phyloP scores from a whole-genome alignment of 2,113 vertebrate species.

The Galeopterus variegatus region DNA sequence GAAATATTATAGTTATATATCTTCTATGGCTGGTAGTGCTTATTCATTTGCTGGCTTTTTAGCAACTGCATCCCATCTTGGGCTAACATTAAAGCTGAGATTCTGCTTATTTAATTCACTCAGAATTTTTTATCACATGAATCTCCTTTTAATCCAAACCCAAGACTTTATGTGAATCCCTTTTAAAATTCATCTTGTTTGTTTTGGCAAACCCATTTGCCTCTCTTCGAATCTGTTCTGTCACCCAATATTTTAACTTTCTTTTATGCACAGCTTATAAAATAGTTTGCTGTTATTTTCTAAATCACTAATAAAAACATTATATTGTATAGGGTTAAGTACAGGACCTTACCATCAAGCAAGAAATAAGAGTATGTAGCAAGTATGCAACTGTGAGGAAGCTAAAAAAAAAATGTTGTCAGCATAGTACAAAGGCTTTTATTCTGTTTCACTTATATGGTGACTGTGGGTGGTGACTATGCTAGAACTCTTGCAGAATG shows the following conservation, averaged over 20 bases:
- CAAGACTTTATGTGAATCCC: not conserved
- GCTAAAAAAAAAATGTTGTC: not conserved
- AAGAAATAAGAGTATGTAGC: slow-evolving; percentile 10
- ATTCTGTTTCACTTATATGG: not conserved
- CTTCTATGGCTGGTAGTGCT: not conserved
- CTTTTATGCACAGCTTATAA: slow-evolving; percentile 14
- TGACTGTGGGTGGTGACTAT: not conserved
- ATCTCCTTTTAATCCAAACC: slow-evolving; percentile 43
- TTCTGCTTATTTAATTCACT: slow-evolving; percentile 32
- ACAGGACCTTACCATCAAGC: not conserved
- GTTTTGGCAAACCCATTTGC: not conserved
- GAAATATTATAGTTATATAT: not conserved
- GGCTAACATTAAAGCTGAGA: not conserved
- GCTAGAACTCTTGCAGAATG: not conserved
- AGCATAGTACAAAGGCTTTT: not conserved
- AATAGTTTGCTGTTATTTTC: slow-evolving; percentile 13
- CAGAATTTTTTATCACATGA: slow-evolving; percentile 7
- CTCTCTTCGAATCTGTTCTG: not conserved
- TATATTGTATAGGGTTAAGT: not conserved
- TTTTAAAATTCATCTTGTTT: slow-evolving; percentile 14
- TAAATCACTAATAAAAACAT: slow-evolving; percentile 30
- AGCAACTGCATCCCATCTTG: not conserved
- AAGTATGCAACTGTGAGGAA: slow-evolving; percentile 32
- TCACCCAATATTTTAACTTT: slow-evolving; percentile 2
- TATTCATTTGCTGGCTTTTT: not conserved